Percentiles rank a stretch among this genome's conserved stretches.
Evolutionary conservation across 2,888 invertebrate genomes (phyloP).

Genomic region (Cinara cedri): DNA sequence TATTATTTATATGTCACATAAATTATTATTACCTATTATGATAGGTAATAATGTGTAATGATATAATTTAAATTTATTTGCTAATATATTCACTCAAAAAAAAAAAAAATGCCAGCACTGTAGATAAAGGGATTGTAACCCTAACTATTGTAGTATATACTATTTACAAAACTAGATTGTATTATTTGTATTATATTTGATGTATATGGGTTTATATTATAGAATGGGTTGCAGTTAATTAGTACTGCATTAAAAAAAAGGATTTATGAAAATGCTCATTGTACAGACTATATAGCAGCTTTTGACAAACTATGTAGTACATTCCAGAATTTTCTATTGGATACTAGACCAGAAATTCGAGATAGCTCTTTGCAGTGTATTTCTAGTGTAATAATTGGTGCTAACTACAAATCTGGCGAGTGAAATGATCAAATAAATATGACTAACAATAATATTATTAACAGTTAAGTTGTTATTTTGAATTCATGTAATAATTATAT

Average conservation of each 20-base stretch:
- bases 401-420: slow-evolving; percentile 23
- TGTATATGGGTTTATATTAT: too few species aligned
- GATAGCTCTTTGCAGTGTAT: slow-evolving; percentile 48
- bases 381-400: background rate
- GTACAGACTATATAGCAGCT: background rate
- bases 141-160: too few species aligned
- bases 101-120: too few species aligned
- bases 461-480: background rate
- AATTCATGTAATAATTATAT: background rate
- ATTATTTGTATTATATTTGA: too few species aligned
- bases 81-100: too few species aligned
- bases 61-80: too few species aligned
- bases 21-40: background rate
- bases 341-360: slow-evolving; percentile 46
- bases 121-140: too few species aligned
- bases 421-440: background rate
- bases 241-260: slow-evolving; percentile 26
- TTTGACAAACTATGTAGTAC: slow-evolving; percentile 26
- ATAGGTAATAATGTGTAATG: too few species aligned
- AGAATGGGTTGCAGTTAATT: slow-evolving; percentile 19
- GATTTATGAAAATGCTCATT: background rate
- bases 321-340: slow-evolving; percentile 24
- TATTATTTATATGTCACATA: background rate
- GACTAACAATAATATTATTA: background rate
- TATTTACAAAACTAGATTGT: too few species aligned